Evolutionary conservation across 1,140 invertebrate genomes (phyloP), one percentile per base, ranked within the genome.

Genomic region (Drosophila sturtevanti): DNA sequence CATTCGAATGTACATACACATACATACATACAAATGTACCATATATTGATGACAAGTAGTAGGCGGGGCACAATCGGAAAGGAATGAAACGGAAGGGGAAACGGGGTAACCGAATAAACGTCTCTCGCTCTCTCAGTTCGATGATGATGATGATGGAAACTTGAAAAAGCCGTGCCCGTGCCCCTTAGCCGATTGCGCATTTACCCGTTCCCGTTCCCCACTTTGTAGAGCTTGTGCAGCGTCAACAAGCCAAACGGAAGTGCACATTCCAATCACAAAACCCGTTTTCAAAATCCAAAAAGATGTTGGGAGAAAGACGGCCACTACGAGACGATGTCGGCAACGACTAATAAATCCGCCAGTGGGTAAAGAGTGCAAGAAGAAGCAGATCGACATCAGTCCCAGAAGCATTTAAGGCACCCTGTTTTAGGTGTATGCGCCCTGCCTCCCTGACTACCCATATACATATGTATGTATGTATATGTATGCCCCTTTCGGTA

Each of bases 281-380:
- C 86, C 72, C 80, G 81, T 89, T 89, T 90, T 31, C 69, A 74
- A 79, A 75, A 48, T 48, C n/a, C 41, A 48, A 48, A 48, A 48
- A 68, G 74, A 64, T 61, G 58, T 68, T 70, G 79, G 44, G 84
- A 84, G 84, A 89, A 89, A 87, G 84, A 89, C 65, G 81, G 52
- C 56, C 31, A 37, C 44, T 41, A 62, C 41, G 68, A n/a, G 27
- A 81, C 68, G 52, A 69, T n/a, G n/a, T n/a, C 48, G 60, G 65
- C 74, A 67, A 66, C 77, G 77, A 80, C 76, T 80, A 89, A 89
- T 89, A 89, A 89, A 89, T 89, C 82, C 82, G 89, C 77, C 89
- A 90, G 82, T 90, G 82, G 87, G 89, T 90, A 90, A 90, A 87
- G 89, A 90, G 89, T 90, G 87, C 89, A 90, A 65, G 58, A 41